Evolutionary conservation across 2,113 vertebrate species (phyloP).

Genomic region (Bubo blakistoni): DNA sequence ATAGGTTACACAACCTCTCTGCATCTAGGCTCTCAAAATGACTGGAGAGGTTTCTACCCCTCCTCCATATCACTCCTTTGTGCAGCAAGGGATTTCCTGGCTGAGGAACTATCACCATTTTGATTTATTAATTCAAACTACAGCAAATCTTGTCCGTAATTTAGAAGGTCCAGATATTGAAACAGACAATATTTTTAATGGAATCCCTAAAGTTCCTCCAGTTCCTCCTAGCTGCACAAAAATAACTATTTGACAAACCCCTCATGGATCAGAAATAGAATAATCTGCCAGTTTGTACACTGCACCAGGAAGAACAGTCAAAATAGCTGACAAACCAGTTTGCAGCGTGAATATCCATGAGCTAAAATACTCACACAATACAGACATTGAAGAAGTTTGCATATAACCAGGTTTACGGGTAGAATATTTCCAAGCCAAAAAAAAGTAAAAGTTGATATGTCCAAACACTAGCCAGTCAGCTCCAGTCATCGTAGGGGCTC

Average conservation of each 20-base stretch:
- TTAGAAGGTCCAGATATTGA: neutral
- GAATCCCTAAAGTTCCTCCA: neutral
- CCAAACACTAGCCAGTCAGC: neutral
- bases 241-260: neutral
- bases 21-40: neutral
- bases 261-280: neutral
- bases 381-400: neutral
- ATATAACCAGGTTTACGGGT: neutral
- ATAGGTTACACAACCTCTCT: neutral
- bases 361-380: neutral
- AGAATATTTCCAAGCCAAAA: constrained; percentile 20
- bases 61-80: neutral
- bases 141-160: neutral
- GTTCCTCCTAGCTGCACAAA: neutral
- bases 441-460: neutral
- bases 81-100: neutral
- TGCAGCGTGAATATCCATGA: neutral
- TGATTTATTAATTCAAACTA: constrained; percentile 24
- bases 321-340: neutral
- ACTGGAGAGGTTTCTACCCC: neutral
- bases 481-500: neutral
- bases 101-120: neutral
- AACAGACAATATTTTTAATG: neutral
- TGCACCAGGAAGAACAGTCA: neutral
- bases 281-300: neutral